Percentiles rank a stretch among this genome's conserved stretches.
Evolutionary conservation across 1,140 invertebrate genomes (phyloP).

Genomic region (Brachionus calyciflorus): DNA sequence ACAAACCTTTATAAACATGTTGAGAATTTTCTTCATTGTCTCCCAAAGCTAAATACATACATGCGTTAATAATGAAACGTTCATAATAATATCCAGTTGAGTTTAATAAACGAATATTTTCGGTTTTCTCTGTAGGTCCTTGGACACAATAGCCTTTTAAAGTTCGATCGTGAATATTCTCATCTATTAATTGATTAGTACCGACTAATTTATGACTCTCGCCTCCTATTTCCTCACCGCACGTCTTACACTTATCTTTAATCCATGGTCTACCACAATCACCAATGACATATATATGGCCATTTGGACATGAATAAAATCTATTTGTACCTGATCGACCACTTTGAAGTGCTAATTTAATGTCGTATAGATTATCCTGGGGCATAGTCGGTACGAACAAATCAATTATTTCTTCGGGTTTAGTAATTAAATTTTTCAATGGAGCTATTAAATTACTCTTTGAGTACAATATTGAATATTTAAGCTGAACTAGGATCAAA

Average conservation of each 20-base stretch:
- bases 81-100: background rate
- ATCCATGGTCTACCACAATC: conserved; percentile 52
- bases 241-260: conserved; percentile 50
- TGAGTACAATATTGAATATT: conserved; percentile 23
- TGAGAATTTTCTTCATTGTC: background rate
- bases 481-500: conserved; percentile 2
- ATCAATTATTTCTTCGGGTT: background rate
- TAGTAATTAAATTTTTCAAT: conserved; percentile 6
- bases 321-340: conserved; percentile 47
- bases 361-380: conserved; percentile 48
- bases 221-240: conserved; percentile 52
- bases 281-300: conserved; percentile 55
- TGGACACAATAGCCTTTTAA: conserved; percentile 48
- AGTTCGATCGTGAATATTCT: conserved; percentile 48
- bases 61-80: conserved; percentile 22
- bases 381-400: conserved; percentile 49
- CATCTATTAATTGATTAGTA: conserved; percentile 48
- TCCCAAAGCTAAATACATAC: conserved; percentile 39
- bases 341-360: conserved; percentile 50
- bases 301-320: conserved; percentile 53
- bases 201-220: conserved; percentile 47
- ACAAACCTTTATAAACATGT: background rate
- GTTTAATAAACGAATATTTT: background rate
- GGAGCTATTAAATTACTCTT: conserved; percentile 14
- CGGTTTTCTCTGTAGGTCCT: background rate